A percentile compares a stretch with the other conserved stretches of the same genome.
Evolutionary conservation across 2,888 invertebrate species (phyloP).

Genomic region (Poecilus cupreus): DNA sequence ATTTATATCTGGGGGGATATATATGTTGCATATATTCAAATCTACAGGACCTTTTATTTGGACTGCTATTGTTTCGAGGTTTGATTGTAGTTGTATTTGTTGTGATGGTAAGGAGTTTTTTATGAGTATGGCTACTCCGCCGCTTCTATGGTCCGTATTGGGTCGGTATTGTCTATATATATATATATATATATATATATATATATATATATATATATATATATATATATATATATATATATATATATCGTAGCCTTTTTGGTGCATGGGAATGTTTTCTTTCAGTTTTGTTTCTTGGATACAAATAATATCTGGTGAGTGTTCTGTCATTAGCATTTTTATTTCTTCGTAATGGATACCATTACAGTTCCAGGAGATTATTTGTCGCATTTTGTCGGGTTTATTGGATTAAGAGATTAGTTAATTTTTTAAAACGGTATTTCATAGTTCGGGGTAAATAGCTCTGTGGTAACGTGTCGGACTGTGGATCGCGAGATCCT

Average conservation of each 20-base stretch:
- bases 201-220: no score
- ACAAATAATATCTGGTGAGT: no score
- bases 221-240: no score
- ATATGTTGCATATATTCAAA: conserved; percentile 59
- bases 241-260: conserved; percentile 53
- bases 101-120: conserved; percentile 46
- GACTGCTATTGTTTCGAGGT: conserved; percentile 58
- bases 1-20: conserved; percentile 35
- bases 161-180: conserved; percentile 50
- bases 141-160: conserved; percentile 51
- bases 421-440: not conserved
- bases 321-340: conserved; percentile 43
- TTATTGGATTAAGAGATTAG: not conserved
- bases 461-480: no score
- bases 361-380: conserved; percentile 62
- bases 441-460: no score
- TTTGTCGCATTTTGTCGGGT: not conserved
- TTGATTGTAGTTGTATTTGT: conserved; percentile 36
- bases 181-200: no score
- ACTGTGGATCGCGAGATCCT: no score
- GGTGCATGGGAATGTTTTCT: conserved; percentile 25
- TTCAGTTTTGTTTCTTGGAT: conserved; percentile 63
- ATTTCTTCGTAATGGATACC: conserved; percentile 60
- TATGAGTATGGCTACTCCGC: conserved; percentile 59
- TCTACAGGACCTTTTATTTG: conserved; percentile 10